Percentiles rank a stretch among this genome's conserved stretches.
phyloP scores from a whole-genome alignment of 2,888 invertebrate species.

The Mimachlamys varia region DNA sequence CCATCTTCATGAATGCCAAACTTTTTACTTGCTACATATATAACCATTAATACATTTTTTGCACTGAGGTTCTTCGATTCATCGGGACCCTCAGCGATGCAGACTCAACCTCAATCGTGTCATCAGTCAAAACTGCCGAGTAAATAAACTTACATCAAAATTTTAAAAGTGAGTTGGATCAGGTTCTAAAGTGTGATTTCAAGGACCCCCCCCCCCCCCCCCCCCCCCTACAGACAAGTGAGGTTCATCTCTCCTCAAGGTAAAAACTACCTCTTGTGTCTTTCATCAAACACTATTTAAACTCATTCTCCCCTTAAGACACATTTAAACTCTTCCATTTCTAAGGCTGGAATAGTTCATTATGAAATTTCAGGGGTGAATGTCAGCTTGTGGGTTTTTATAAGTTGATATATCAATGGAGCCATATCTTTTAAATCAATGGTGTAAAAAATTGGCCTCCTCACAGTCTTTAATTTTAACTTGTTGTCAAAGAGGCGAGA shows the following conservation, averaged over 20 bases:
- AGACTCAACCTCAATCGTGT: too few relatives aligned
- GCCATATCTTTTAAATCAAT: not conserved
- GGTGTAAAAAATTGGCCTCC: not conserved
- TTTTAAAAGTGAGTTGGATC: not conserved
- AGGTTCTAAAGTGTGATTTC: not conserved
- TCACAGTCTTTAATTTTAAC: not conserved
- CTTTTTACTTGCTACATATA: not conserved
- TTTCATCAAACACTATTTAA: not conserved
- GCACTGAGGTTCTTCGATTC: not conserved
- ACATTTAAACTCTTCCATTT: too few relatives aligned
- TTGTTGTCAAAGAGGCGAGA: not conserved
- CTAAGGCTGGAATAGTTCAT: too few relatives aligned
- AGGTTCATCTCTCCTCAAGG: not conserved
- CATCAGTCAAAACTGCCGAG: not conserved
- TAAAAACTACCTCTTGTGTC: not conserved
- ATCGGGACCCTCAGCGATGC: not conserved
- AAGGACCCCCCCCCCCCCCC: not conserved
- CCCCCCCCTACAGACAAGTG: not conserved
- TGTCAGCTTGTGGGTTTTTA: too few relatives aligned
- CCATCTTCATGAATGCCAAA: not conserved
- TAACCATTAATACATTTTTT: not conserved
- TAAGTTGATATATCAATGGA: not conserved
- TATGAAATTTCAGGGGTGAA: too few relatives aligned
- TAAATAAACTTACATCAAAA: not conserved
- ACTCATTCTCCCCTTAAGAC: too few relatives aligned